A percentile compares a stretch with the other conserved stretches of the same genome.
Conservation (phyloP, 2,113 vertebrate genomes). For the Calidris pugnax region DNA sequence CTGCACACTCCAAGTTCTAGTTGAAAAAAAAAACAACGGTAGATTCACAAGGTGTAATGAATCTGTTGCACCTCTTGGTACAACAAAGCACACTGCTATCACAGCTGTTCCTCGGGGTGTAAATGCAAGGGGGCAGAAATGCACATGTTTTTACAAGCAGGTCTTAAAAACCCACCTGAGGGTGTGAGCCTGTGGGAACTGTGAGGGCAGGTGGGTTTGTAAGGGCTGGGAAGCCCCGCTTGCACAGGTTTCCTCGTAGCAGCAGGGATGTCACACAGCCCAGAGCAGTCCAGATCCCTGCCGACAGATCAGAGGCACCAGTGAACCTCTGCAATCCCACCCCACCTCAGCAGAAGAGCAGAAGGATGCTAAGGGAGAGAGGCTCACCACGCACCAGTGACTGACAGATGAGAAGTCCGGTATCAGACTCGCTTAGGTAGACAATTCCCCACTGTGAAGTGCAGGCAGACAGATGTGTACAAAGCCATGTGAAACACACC, state of each 20-base stretch:
- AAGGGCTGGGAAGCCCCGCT: not conserved
- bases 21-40: not conserved
- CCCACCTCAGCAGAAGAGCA: not conserved
- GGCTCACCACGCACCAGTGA: accelerated
- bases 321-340: accelerated
- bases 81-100: not conserved
- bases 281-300: accelerated
- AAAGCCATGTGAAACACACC: not conserved
- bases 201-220: not conserved
- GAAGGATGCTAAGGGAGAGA: not conserved
- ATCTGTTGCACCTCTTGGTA: not conserved
- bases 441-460: not conserved
- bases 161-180: not conserved
- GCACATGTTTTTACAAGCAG: not conserved
- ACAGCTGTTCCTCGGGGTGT: not conserved
- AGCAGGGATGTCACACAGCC: not conserved
- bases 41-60: not conserved
- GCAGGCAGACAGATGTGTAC: not conserved
- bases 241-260: not conserved
- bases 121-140: not conserved
- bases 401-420: not conserved
- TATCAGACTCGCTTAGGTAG: not conserved
- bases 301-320: not conserved
- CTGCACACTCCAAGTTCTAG: not conserved
- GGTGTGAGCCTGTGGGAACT: not conserved